Evolutionary conservation across 2,888 invertebrate species (phyloP).

Genomic region (Hydraecia micacea): DNA sequence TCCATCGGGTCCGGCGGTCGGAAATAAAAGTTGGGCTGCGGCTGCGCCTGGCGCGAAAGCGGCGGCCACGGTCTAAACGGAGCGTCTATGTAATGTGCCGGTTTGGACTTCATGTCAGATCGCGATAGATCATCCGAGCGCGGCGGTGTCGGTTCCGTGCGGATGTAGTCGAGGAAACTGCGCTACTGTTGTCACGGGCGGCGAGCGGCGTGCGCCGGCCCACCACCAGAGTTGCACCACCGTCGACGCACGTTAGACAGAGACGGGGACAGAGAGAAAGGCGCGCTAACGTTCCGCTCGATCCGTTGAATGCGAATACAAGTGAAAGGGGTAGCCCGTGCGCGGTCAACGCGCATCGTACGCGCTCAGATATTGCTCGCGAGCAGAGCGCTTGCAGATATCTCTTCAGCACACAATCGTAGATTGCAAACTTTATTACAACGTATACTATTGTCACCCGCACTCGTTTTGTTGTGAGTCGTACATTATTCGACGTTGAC

Average conservation of each 20-base stretch:
- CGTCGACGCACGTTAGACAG: conserved; percentile 84
- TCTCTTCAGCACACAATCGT: conserved; percentile 69
- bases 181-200: conserved; percentile 85
- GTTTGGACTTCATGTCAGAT: conserved; percentile 92
- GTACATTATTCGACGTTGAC: conserved; percentile 32
- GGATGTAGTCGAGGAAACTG: conserved; percentile 86
- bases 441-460: conserved; percentile 60
- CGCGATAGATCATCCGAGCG: conserved; percentile 88
- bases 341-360: conserved; percentile 82
- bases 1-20: conserved; percentile 88
- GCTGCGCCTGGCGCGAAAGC: conserved; percentile 89
- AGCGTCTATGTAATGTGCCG: conserved; percentile 87
- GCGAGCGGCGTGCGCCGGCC: conserved; percentile 80
- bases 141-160: conserved; percentile 85
- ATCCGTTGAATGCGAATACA: conserved; percentile 86
- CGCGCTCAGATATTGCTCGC: conserved; percentile 77
- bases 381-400: conserved; percentile 72
- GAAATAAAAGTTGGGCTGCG: conserved; percentile 88
- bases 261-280: conserved; percentile 89
- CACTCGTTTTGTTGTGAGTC: conserved; percentile 36
- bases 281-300: conserved; percentile 86
- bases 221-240: conserved; percentile 82
- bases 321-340: conserved; percentile 89
- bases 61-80: conserved; percentile 92
- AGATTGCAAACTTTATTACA: conserved; percentile 67